Evolutionary conservation across 2,888 invertebrate species (phyloP).

Genomic region (Tillus elongatus): DNA sequence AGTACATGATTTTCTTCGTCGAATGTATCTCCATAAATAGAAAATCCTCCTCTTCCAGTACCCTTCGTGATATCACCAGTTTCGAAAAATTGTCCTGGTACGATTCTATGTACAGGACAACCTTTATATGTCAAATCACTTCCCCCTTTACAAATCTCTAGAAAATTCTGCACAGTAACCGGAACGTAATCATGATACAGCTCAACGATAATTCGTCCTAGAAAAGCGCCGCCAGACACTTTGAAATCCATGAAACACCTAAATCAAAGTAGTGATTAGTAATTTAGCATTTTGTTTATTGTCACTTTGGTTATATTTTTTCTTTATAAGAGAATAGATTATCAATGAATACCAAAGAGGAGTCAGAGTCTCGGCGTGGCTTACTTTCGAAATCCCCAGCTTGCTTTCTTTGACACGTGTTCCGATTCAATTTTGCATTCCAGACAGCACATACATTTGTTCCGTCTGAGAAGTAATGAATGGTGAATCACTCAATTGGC

Average conservation of each 20-base stretch:
- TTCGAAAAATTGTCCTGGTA: constrained; percentile 44
- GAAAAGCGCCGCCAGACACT: constrained; percentile 30
- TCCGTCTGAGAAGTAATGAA: no score
- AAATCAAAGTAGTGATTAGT: no score
- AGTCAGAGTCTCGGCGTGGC: no score
- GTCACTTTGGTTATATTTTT: no score
- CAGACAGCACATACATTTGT: no score
- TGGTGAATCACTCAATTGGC: no score
- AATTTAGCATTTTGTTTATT: no score
- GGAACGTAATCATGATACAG: constrained; percentile 39
- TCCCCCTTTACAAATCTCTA: constrained; percentile 33
- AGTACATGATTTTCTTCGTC: constrained; percentile 42
- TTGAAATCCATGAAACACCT: constrained; percentile 39
- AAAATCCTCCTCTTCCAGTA: constrained; percentile 44
- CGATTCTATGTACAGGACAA: constrained; percentile 42
- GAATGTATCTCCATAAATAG: constrained; percentile 44
- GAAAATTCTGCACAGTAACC: constrained; percentile 39
- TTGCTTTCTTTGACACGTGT: no score
- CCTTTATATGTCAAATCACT: constrained; percentile 32
- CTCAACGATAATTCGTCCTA: constrained; percentile 38
- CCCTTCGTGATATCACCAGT: constrained; percentile 47
- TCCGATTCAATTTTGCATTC: no score
- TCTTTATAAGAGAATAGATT: no score
- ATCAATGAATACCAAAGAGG: no score
- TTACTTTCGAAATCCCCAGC: no score